Evolutionary conservation across 2,797 vertebrate species (phyloP).

Genomic region (Rhabdomys pumilio): DNA sequence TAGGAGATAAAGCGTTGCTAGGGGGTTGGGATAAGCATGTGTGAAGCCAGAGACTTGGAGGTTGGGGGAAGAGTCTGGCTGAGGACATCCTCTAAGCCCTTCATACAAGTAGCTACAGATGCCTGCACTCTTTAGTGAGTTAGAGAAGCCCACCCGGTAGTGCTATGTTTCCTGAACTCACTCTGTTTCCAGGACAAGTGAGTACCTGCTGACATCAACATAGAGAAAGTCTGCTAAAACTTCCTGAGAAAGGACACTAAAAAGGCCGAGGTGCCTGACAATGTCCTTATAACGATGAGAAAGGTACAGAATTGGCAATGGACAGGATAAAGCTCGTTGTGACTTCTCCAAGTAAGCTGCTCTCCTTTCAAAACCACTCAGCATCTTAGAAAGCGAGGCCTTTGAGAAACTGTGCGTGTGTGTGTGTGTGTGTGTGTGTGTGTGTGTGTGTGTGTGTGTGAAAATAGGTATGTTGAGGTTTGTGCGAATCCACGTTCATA

Average conservation of each 20-base stretch:
- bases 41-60: not conserved
- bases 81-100: not conserved
- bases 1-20: not conserved
- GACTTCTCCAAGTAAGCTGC: not conserved
- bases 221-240: not conserved
- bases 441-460: too few relatives aligned
- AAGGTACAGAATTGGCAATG: not conserved
- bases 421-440: too few relatives aligned
- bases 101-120: fast-evolving
- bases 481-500: fast-evolving
- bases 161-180: not conserved
- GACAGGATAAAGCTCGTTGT: not conserved
- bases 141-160: fast-evolving
- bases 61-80: fast-evolving
- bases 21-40: fast-evolving
- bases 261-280: not conserved
- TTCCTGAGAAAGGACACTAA: not conserved
- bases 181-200: not conserved
- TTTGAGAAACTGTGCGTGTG: not conserved
- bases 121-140: not conserved
- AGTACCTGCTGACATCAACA: not conserved
- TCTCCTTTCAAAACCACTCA: not conserved
- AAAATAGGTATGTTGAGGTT: not conserved
- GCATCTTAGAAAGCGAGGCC: not conserved
- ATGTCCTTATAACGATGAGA: not conserved